Base-by-base conservation (phyloP, 2,113 vertebrate genomes). In the Tursiops truncatus region DNA sequence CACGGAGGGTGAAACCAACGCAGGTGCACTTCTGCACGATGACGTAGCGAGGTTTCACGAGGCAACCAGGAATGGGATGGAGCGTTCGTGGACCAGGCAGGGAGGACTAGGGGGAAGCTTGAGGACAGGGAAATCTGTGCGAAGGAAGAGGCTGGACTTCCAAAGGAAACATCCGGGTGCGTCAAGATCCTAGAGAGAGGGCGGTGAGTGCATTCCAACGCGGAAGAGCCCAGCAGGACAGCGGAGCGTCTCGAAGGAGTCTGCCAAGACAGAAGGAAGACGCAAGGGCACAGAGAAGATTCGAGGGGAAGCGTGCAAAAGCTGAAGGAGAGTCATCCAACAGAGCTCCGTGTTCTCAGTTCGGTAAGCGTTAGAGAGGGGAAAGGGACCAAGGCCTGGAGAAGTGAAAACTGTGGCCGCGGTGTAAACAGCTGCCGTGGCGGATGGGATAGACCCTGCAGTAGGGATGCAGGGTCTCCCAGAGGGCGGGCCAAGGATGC, bases 381-480 rank as follows among this genome's bases (percentile, higher is more conserved):
- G 53, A 17, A 15, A 26, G 20, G 5, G 23, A 21, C 14, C 3
- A 8, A 6, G 62, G 10, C 4, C 70, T 41, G 21, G 28, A 68
- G 36, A 14, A 0, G 0, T 17, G 15, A 36, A 2, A 28, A 58
- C 15, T 14, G 12, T 18, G n/a, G 26, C 2, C 14, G 3, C 5
- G 0, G 1, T 3, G 5, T 36, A 26, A 10, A 17, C 10, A 3
- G 28, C 15, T 36, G 56, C 38, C 17, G 2, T 20, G 15, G 25
- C 3, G 17, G 10, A 7, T 23, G 33, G 33, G 14, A 5, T 1
- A 8, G 8, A 67, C 15, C 0, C 0, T 5, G 26, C 17, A 14
- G 9, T 5, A 8, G 20, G 3, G 25, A 41, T 0, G 0, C 36
- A 10, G 31, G 1, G 25, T 11, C 11, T 26, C 11, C 4, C 23